Evolutionary conservation across 1,140 invertebrate genomes (phyloP), one percentile per base, ranked within the genome.

Genomic region (Helicoverpa zea): DNA sequence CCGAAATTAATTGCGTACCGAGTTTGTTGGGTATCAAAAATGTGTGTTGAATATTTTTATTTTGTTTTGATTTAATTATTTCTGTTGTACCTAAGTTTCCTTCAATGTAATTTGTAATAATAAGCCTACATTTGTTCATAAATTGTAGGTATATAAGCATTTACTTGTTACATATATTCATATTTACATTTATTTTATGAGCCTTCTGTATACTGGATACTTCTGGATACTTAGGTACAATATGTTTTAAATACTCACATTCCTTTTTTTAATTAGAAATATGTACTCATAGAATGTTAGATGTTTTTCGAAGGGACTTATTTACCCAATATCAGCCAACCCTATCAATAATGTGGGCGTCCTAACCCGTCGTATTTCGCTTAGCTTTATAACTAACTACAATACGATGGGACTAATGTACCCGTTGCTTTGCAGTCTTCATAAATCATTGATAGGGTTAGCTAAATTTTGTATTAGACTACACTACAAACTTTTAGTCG

Each of bases 381-480:
- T 47, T 54, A 72, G 47, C 43, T 80, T 82, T 83, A 84, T 81
- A 83, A 83, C 79, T 81, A 83, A 83, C 79, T 23, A 52, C 49
- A 49, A 70, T 52, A 54, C 23, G 10, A 16, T 43, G 18, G 63
- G 13, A 52, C 16, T 70, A 70, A 70, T 70, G 66, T 70, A 70
- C 49, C 47, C 66, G 49, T 66, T 43, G 43, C 14, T 64, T 43
- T 43, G 14, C 30, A 64, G 30, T 18, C 43, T 18, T 18, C 35
- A 66, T 66, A 49, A 66, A 43, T 66, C 63, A 66, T 18, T 18
- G n/a, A 35, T 49, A 66, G n/a, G n/a, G 63, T 66, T 49, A 16
- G 43, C n/a, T 49, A 66, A 49, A 66, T 66, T 47, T 18, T 49
- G 43, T 66, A 35, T 35, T 35, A 23, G 23, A 23, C 1, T 23